phyloP scores from a whole-genome alignment of 1,140 invertebrate genomes.

The Drosophila ohnishii region DNA sequence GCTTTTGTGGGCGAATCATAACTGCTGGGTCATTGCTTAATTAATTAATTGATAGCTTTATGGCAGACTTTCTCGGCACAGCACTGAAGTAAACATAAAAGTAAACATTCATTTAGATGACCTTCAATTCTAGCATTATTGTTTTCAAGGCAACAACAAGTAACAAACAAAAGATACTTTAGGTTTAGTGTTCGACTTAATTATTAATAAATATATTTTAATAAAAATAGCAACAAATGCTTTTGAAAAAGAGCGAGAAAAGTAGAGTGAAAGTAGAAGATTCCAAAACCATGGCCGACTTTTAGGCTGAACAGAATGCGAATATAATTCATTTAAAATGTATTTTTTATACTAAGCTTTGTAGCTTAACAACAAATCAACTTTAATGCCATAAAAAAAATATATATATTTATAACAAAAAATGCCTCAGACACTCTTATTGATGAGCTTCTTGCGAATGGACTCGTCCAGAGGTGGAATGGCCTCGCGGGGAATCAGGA shows the following conservation, averaged over 20 bases:
- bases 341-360: background rate
- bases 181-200: background rate
- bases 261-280: background rate
- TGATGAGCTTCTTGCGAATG: slow-evolving; percentile 83
- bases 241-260: slow-evolving; percentile 10
- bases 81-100: background rate
- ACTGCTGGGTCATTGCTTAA: slow-evolving; percentile 7
- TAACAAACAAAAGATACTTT: background rate
- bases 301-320: slow-evolving; percentile 1
- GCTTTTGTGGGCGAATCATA: background rate
- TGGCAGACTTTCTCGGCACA: background rate
- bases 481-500: slow-evolving; percentile 94
- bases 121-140: slow-evolving; percentile 1
- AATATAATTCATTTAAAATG: background rate
- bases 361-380: no score
- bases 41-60: slow-evolving; percentile 5
- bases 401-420: background rate
- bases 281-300: background rate
- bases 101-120: background rate
- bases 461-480: slow-evolving; percentile 93
- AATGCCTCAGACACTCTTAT: slow-evolving; percentile 46
- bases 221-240: background rate
- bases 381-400: slow-evolving; percentile 4
- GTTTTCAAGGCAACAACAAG: background rate
- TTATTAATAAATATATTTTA: background rate